phyloP scores from a whole-genome alignment of 2,113 vertebrate genomes.

The Amphilophus citrinellus region DNA sequence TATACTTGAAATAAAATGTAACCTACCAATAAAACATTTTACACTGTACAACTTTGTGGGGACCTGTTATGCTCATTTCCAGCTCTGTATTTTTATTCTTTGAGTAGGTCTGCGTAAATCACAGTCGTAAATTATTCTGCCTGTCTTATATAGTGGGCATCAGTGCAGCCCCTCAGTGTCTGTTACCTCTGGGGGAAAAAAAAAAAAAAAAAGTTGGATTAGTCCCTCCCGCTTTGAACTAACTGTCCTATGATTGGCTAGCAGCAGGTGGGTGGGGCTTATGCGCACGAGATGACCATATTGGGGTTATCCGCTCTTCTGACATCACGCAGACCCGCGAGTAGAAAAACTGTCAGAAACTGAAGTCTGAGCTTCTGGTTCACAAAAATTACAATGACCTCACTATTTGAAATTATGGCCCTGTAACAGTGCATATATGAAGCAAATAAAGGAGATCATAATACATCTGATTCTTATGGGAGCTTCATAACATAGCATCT shows the following conservation, averaged over 20 bases:
- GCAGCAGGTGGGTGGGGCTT: not conserved
- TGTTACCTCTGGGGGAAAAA: not conserved
- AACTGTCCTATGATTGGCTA: not conserved
- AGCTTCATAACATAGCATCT: not conserved
- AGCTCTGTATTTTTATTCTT: not conserved
- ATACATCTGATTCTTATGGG: not conserved
- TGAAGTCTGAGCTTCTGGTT: not conserved
- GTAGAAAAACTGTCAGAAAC: not conserved
- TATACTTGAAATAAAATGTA: slow-evolving; percentile 9
- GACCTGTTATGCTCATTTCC: not conserved
- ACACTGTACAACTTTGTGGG: not conserved
- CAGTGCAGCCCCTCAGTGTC: not conserved
- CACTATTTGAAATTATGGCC: not conserved
- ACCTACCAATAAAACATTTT: not conserved
- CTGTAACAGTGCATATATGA: not conserved
- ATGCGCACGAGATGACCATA: not conserved
- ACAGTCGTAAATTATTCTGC: not conserved
- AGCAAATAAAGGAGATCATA: not conserved
- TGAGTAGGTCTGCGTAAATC: not conserved
- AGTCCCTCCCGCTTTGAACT: not conserved
- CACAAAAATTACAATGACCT: not conserved
- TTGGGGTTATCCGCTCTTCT: not conserved
- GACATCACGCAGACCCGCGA: slow-evolving; percentile 1
- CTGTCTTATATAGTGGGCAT: not conserved
- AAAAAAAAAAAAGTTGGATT: not conserved